Conservation (phyloP, 2,888 invertebrate species). For the Dorcus hopei region DNA sequence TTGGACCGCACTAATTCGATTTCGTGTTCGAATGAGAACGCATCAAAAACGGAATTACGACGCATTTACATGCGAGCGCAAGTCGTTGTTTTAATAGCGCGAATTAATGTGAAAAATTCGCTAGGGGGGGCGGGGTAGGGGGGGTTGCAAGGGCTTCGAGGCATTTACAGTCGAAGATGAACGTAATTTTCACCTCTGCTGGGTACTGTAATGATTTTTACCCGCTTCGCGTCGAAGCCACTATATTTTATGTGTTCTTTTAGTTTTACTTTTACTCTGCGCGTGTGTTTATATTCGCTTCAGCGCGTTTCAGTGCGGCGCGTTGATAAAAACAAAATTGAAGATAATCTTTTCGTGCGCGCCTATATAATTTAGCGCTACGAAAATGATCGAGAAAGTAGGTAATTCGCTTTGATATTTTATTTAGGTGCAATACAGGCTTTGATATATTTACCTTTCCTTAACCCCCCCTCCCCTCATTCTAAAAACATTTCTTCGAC, state of each 20-base stretch:
- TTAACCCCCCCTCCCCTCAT: too few relatives aligned
- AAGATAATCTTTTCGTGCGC: neutral
- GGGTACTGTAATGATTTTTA: conserved; percentile 39
- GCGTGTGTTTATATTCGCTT: neutral
- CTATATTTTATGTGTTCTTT: conserved; percentile 21
- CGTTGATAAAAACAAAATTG: neutral
- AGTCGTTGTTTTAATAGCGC: too few relatives aligned
- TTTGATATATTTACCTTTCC: too few relatives aligned
- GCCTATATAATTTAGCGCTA: neutral
- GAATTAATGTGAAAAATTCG: too few relatives aligned
- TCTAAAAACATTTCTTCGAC: too few relatives aligned
- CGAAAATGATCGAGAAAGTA: too few relatives aligned
- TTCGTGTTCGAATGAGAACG: too few relatives aligned
- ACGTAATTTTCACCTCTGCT: conserved; percentile 41
- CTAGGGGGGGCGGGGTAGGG: too few relatives aligned
- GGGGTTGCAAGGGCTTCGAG: neutral
- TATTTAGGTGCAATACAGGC: too few relatives aligned
- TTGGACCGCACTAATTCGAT: neutral
- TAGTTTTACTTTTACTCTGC: neutral
- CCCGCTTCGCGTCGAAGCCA: conserved; percentile 11
- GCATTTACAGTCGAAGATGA: conserved; percentile 29
- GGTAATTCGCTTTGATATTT: too few relatives aligned
- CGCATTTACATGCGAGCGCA: too few relatives aligned
- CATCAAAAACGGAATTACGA: too few relatives aligned
- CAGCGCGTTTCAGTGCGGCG: neutral